Evolutionary conservation across 2,113 vertebrate genomes (phyloP), one percentile per base, ranked within the genome.

Genomic region (Nipponia nippon): DNA sequence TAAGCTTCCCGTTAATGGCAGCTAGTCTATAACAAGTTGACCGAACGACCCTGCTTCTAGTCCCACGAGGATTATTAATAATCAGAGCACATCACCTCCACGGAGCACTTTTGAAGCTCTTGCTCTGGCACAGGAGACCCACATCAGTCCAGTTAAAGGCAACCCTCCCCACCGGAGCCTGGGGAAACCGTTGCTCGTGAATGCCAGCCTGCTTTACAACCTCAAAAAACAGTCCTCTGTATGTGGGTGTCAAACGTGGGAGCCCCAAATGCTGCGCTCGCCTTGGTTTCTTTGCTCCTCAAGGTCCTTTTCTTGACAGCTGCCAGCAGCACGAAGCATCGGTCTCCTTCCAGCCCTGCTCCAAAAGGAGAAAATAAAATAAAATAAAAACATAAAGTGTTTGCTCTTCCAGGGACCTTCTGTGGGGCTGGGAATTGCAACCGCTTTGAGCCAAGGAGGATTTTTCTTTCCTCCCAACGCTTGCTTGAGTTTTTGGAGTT

Each of bases 211-310:
- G 22, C 26, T 56, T 66, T 36, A 20, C 56, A 32, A 22, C 34
- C 66, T 61, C 7, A 27, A 6, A 25, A 5, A 36, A 16, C 3
- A 3, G 14, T 4, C 63, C 20, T 36, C 16, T 8, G 4, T 0
- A 8, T 4, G 53, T 0, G 5, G 4, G 16, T 61, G 13, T 11
- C 38, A 38, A 78, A 83, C 0, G 0, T 1, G 17, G 16, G 58
- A 59, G 18, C 30, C 61, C 40, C 34, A 65, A 75, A 30, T 1
- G 7, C 42, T 26, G 23, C 23, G 1, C 19, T 62, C 15, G 2
- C 62, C 62, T 29, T 9, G 4, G n/a, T 27, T 70, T 17, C 65
- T 61, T 21, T 25, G 40, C 55, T 85, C 59, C 55, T 90, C 8
- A 3, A 59, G 38, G 27, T 25, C 44, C 58, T 77, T 58, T 26